Evolutionary conservation across 2,888 invertebrate species (phyloP), one percentile per base, ranked within the genome.

Genomic region (Tenthredo mesomela): DNA sequence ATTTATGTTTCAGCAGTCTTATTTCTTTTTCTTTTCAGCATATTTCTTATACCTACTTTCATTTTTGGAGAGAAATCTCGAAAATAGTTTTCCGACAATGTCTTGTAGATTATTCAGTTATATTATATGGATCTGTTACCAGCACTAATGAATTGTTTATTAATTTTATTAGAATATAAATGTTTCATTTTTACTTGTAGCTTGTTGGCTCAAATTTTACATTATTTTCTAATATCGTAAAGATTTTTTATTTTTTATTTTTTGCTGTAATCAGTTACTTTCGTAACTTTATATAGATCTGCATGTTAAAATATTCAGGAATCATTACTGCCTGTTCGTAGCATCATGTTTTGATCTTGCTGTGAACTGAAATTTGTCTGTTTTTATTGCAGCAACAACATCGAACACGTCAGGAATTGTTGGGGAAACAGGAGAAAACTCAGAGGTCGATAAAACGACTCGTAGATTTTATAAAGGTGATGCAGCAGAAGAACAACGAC

Each of bases 371-470:
- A 37, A 73, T 43, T 43, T 5, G 10, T 43, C 1, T 54, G 40
- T 78, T 86, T 9, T 85, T 43, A 61, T 80, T 84, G 70, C 86
- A 93, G 93, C 88, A 91, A 84, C 93, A 93, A 87, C 91, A 92
- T 70, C 92, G 90, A 88, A 90, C 90, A 85, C 92, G 92, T 47
- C 92, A 91, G 90, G 93, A 93, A 86, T 87, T 91, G 86, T 85
- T 92, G 89, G 91, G 89, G 88, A 92, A 92, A 73, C 92, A 92
- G 90, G 93, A 92, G 89, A 92, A 89, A 89, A 93, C 92, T 18
- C 93, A 92, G 90, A 93, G 88, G 83, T 93, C 92, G 84, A 93
- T 93, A 91, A 93, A 92, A 80, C 92, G 92, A 33, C 90, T 93
- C 84, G 90, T 92, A 91, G 93, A 92, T 87, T 93, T 93, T 88